Conservation (phyloP, 2,113 vertebrate species). For the Antigone vipio region DNA sequence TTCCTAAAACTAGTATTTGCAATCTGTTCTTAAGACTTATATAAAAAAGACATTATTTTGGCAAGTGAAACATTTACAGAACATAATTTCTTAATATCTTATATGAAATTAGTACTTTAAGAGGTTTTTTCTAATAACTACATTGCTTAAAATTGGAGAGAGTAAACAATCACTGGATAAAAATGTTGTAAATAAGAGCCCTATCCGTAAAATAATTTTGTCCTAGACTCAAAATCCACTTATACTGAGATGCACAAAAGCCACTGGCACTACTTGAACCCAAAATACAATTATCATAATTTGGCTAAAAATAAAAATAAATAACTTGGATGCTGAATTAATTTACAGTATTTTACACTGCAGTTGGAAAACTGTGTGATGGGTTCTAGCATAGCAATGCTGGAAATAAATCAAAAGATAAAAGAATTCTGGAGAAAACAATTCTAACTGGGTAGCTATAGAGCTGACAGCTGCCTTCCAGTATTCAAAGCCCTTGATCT, state of each 20-base stretch:
- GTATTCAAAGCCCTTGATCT: neutral
- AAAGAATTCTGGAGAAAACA: neutral
- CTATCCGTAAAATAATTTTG: neutral
- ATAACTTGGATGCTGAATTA: neutral
- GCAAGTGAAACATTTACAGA: neutral
- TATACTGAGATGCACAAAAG: neutral
- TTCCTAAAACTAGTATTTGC: rapidly evolving
- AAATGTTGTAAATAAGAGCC: neutral
- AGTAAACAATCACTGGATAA: neutral
- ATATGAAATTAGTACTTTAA: neutral
- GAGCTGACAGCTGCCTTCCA: neutral
- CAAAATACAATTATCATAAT: neutral
- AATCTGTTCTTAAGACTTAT: neutral
- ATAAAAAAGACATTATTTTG: neutral
- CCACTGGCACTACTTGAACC: neutral
- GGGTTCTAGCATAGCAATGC: rapidly evolving
- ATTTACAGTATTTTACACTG: neutral
- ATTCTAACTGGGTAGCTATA: rapidly evolving
- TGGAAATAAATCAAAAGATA: neutral
- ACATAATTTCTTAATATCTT: neutral
- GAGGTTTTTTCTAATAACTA: neutral
- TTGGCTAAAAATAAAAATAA: neutral
- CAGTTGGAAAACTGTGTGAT: neutral
- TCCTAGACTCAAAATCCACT: neutral
- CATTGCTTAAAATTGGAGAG: neutral